Base-by-base conservation (phyloP, 2,888 invertebrate genomes). In the Drosophila lacicola region DNA sequence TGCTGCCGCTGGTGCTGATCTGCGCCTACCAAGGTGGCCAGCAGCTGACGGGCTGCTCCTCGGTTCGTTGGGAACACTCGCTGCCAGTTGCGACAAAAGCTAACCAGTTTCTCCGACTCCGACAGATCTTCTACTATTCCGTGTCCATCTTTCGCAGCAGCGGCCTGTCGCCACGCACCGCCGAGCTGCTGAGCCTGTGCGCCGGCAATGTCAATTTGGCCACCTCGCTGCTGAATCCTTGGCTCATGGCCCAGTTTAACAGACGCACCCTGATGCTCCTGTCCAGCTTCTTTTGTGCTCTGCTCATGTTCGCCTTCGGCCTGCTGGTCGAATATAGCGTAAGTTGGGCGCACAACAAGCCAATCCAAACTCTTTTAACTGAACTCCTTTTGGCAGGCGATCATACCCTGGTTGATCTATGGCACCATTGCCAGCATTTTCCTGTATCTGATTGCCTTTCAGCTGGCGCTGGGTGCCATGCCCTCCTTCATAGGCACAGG, bases 51-150 rank as follows among this genome's bases (percentile, higher is more conserved):
- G 80, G 85, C 19, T 81, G 80, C 49, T 81, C 86, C 2, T 63
- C 82, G 47, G 80, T 82, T 5, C 44, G 64, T 44, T 10, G 0
- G 5, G 8, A 0, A 14, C 17, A 8, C 50, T 37, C 1, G 13
- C 13, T n/a, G 10, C 9, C 21, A 1, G n/a, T 8, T 1, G 4
- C 13, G 11, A 41, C 10, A 44, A 37, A 37, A 10, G 8, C 1
- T 46, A 3, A 5, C 14, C 2, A 9, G 21, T 11, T 25, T 8
- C 39, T 33, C 17, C 17, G 17, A 41, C 0, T 19, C 6, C 17
- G 6, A 0, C 41, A 80, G 79, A 80, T 80, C n/a, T 81, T 78
- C 36, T 81, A 84, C 51, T 80, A 80, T 33, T 84, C 80, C 5
- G 80, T 57, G 10, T 65, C 53, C 45, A 67, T 84, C 21, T 80